These are phyloP conservation scores for Baryphthengus martii DNA, from an alignment of 2,113 vertebrate species.

Conservation along the genomic window DNA sequence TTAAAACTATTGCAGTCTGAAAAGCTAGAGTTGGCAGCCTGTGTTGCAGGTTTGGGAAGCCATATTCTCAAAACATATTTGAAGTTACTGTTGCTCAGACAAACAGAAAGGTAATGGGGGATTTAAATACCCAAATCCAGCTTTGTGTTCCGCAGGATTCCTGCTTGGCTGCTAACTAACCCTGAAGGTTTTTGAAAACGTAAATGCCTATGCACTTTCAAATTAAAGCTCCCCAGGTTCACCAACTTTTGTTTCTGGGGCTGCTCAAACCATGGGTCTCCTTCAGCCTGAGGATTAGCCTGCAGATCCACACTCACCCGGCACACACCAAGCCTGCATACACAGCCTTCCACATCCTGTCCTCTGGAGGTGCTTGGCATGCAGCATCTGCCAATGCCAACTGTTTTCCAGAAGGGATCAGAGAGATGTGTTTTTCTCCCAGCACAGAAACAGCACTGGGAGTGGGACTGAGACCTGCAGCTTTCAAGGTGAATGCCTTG, in stretches of 20 bases:
- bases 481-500: neutral
- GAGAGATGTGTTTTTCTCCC: neutral
- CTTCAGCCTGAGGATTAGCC: neutral
- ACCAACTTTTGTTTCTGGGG: neutral
- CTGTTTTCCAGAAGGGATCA: neutral
- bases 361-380: neutral
- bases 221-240: neutral
- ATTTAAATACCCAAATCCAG: neutral
- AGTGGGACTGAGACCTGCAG: neutral
- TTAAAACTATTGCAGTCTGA: neutral
- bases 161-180: neutral
- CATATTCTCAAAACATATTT: neutral
- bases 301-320: neutral
- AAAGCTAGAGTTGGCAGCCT: neutral
- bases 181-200: neutral
- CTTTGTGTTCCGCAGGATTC: neutral
- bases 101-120: neutral
- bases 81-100: neutral
- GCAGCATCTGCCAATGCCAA: neutral
- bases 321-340: neutral
- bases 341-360: fast-evolving
- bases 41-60: neutral
- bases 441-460: neutral
- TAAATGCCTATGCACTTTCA: neutral
- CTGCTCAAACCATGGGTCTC: neutral